phyloP scores from a whole-genome alignment of 2,797 vertebrate species.

The Epinephelus malabaricus region DNA sequence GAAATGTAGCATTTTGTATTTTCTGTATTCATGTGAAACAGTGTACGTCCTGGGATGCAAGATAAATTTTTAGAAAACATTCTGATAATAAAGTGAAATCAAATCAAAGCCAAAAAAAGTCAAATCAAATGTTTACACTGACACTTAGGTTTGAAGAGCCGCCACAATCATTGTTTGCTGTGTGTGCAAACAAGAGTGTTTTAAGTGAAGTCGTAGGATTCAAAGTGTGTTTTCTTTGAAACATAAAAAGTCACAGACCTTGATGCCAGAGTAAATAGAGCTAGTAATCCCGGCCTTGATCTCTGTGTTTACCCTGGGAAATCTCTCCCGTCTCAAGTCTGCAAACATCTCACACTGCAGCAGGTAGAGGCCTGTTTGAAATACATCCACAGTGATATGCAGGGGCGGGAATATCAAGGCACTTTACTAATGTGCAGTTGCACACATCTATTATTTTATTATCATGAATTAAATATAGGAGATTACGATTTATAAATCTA shows the following conservation, averaged over 20 bases:
- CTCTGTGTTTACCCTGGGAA: constrained; percentile 36
- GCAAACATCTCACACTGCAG: constrained; percentile 29
- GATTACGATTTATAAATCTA: neutral
- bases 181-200: constrained; percentile 12
- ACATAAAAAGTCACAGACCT: constrained; percentile 24
- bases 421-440: neutral
- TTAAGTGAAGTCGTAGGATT: constrained; percentile 50
- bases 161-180: constrained; percentile 44
- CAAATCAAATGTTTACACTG: constrained; percentile 25
- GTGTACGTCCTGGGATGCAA: too few relatives aligned
- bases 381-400: neutral
- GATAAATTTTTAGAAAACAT: too few relatives aligned
- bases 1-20: too few relatives aligned
- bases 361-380: constrained; percentile 49
- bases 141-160: constrained; percentile 37
- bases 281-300: constrained; percentile 53
- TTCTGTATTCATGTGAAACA: too few relatives aligned
- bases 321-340: constrained; percentile 17
- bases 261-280: constrained; percentile 55
- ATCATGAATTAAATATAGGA: neutral
- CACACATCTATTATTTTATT: fast-evolving
- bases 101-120: too few relatives aligned
- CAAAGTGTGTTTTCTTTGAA: constrained; percentile 54
- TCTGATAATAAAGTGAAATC: too few relatives aligned
- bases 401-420: neutral